Evolutionary conservation across 2,113 vertebrate species (phyloP).

Genomic region (Otus sunia): DNA sequence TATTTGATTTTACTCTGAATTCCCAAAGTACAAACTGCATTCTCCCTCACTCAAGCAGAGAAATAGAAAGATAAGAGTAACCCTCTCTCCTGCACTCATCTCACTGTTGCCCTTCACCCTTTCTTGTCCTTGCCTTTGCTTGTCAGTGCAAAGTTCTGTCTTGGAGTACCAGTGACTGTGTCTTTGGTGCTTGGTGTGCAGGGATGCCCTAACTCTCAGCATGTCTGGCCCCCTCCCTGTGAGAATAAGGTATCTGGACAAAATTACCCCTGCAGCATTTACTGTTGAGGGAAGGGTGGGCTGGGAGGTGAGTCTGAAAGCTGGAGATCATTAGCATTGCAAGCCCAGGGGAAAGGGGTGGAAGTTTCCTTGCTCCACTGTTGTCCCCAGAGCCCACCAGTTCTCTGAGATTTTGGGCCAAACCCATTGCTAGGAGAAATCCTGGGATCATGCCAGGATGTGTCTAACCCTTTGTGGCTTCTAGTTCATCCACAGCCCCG

Average conservation of each 20-base stretch:
- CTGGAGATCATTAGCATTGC: neutral
- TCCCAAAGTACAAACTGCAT: neutral
- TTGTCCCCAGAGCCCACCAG: neutral
- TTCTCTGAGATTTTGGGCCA: neutral
- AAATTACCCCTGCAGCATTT: neutral
- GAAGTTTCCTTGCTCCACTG: neutral
- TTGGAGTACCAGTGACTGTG: neutral
- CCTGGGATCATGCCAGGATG: neutral
- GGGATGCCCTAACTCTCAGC: neutral
- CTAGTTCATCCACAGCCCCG: neutral
- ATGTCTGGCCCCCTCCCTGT: neutral
- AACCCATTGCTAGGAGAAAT: neutral
- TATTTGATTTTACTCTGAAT: neutral
- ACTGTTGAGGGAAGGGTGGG: neutral
- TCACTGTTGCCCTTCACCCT: neutral
- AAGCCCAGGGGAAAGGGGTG: neutral
- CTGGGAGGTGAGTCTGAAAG: neutral
- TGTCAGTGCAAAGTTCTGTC: neutral
- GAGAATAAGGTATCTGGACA: neutral
- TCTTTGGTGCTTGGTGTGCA: neutral
- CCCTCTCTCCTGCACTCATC: neutral
- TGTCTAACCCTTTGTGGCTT: neutral
- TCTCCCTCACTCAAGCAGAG: neutral
- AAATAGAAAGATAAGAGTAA: neutral
- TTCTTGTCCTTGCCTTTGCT: neutral